Percentiles rank a stretch among this genome's conserved stretches.
These are phyloP conservation scores for Drosophila novamexicana DNA, from an alignment of 1,140 invertebrate species.

Conservation along the genomic window DNA sequence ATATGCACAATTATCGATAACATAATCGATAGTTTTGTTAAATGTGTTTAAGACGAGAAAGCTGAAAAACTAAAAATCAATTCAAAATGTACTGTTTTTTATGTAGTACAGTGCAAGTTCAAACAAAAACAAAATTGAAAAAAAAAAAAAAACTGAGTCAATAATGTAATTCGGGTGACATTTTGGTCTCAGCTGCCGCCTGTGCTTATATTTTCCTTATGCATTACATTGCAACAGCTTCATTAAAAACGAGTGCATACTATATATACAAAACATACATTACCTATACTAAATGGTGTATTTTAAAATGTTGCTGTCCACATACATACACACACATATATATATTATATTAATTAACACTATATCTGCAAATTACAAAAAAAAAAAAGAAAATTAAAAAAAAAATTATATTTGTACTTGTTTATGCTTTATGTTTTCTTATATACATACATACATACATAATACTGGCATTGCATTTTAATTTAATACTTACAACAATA, in stretches of 20 bases:
- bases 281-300: constrained; percentile 56
- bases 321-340: constrained; percentile 48
- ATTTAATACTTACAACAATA: constrained; percentile 62
- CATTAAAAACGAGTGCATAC: constrained; percentile 31
- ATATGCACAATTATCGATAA: constrained; percentile 26
- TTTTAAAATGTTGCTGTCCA: constrained; percentile 76
- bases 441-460: constrained; percentile 48
- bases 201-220: constrained; percentile 43
- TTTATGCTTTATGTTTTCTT: constrained; percentile 58
- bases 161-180: too few species aligned
- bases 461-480: constrained; percentile 75
- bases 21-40: constrained; percentile 16
- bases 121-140: background rate
- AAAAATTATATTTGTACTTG: constrained; percentile 51
- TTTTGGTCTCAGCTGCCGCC: constrained; percentile 31
- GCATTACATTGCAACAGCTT: constrained; percentile 33
- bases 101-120: constrained; percentile 15
- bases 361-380: constrained; percentile 35
- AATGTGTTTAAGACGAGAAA: constrained; percentile 20
- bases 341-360: constrained; percentile 43
- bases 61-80: background rate
- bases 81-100: constrained; percentile 14
- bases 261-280: constrained; percentile 24
- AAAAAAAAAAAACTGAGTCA: background rate
- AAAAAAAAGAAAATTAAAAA: constrained; percentile 31